Evolutionary conservation across 1,140 invertebrate species (phyloP).

Genomic region (Armadillidium nasatum): DNA sequence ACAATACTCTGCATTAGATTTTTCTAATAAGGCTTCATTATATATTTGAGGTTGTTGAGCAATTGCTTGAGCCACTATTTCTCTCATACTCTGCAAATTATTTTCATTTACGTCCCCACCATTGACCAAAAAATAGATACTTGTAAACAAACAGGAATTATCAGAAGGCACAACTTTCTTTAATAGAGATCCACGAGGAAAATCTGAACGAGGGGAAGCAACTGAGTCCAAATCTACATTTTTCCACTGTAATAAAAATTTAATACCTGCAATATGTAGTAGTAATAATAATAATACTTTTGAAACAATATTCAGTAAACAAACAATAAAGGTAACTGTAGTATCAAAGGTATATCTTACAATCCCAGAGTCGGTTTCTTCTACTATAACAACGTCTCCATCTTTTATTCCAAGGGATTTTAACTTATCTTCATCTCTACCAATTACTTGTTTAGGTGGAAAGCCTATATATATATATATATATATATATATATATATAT

Average conservation of each 20-base stretch:
- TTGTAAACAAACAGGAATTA: neutral
- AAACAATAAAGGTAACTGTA: too few species aligned
- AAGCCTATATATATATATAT: neutral
- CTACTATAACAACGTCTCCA: neutral
- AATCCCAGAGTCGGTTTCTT: neutral
- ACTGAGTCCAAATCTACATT: too few species aligned
- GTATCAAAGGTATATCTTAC: too few species aligned
- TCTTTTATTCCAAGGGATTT: neutral
- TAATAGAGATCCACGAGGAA: neutral
- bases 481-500: too few species aligned
- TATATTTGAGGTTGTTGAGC: neutral
- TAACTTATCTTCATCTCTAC: neutral
- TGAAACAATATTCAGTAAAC: too few species aligned
- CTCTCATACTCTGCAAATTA: neutral
- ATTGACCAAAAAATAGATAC: neutral
- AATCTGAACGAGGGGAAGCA: neutral
- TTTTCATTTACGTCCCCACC: neutral
- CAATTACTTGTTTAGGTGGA: neutral
- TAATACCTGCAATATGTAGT: too few species aligned
- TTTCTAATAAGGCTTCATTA: slow-evolving; percentile 75
- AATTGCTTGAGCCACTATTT: neutral
- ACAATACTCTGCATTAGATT: slow-evolving; percentile 79
- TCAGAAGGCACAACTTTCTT: slow-evolving; percentile 9
- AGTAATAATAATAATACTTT: too few species aligned
- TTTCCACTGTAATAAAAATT: too few species aligned